Conservation (phyloP, 2,888 invertebrate species). For the Alloscopus bannaensis region DNA sequence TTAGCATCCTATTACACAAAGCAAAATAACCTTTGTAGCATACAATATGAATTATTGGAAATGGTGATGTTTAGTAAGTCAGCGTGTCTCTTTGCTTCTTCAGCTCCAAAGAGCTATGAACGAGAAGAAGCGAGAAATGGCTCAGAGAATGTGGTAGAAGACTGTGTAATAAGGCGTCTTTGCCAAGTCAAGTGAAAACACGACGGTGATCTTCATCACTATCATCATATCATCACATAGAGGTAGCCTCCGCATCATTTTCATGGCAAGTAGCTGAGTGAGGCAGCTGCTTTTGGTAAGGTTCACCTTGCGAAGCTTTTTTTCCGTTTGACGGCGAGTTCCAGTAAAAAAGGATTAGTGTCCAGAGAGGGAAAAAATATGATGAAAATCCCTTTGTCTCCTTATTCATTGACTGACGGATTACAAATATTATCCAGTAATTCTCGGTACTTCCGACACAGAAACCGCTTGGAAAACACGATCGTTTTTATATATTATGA, state of each 20-base stretch:
- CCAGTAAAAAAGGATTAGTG: conserved; percentile 2
- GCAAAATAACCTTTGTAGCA: too few species aligned
- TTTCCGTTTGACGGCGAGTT: neutral
- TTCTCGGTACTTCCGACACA: neutral
- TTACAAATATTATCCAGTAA: neutral
- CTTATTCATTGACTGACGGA: neutral
- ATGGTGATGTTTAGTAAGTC: too few species aligned
- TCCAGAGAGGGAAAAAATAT: neutral
- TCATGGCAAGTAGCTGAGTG: too few species aligned
- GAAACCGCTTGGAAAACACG: neutral
- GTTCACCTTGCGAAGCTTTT: neutral
- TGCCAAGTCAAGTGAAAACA: neutral
- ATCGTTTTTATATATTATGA: neutral
- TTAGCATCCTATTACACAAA: neutral
- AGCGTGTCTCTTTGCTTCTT: too few species aligned
- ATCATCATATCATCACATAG: conserved; percentile 4
- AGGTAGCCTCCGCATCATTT: too few species aligned
- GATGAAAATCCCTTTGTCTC: neutral
- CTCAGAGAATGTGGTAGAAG: neutral
- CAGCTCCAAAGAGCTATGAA: neutral
- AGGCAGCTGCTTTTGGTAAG: too few species aligned
- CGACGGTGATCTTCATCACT: neutral
- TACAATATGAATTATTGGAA: neutral
- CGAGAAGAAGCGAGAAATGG: neutral
- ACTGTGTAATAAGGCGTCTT: neutral